Conservation (phyloP, 1,140 invertebrate species). For the Trichoplusia ni region DNA sequence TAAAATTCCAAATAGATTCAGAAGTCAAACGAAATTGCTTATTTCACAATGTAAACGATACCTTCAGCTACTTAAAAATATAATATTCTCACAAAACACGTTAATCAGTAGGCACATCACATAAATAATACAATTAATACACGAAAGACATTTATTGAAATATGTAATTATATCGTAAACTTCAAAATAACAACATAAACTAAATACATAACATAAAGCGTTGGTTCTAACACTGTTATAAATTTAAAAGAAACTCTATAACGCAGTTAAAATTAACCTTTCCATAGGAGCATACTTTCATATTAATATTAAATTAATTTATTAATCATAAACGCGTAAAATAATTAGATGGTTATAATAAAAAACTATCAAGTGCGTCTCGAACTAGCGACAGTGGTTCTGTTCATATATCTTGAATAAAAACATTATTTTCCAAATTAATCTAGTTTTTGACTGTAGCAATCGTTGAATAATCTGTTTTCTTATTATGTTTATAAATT, state of each 20-base stretch:
- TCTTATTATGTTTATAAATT: no score
- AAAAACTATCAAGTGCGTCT: background rate
- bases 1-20: no score
- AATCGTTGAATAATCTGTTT: no score
- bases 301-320: conserved; percentile 24
- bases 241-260: conserved; percentile 16
- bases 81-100: no score
- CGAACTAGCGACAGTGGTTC: no score
- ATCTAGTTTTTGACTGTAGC: no score
- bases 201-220: background rate
- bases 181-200: background rate
- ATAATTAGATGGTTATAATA: conserved; percentile 9
- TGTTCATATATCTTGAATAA: no score
- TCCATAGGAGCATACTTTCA: conserved; percentile 25
- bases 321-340: conserved; percentile 2
- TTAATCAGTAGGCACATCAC: no score
- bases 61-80: no score
- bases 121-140: background rate
- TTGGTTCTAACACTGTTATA: background rate
- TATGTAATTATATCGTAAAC: background rate
- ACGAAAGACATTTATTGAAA: background rate
- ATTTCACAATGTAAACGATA: no score
- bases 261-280: conserved; percentile 39
- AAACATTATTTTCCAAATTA: no score
- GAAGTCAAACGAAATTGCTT: no score